phyloP scores from a whole-genome alignment of 2,113 vertebrate species.

The Grammomys surdaster region DNA sequence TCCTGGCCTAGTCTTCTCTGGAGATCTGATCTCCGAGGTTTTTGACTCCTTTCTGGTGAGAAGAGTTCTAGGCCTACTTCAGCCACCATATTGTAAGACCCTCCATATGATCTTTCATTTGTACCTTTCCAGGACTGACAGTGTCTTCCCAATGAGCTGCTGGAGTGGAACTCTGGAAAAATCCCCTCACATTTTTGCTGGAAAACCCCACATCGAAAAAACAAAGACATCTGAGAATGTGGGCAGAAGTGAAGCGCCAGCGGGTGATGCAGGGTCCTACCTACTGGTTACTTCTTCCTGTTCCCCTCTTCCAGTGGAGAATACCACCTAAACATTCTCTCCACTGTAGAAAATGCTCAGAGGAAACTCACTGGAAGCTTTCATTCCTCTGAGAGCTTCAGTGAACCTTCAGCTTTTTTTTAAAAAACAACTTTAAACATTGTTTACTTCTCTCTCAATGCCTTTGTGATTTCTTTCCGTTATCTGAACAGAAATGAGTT shows the following conservation, averaged over 20 bases:
- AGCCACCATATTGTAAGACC: neutral
- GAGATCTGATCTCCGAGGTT: neutral
- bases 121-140: neutral
- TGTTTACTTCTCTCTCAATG: neutral
- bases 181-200: neutral
- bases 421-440: neutral
- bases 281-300: neutral
- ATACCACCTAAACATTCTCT: neutral
- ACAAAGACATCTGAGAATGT: neutral
- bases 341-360: neutral
- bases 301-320: neutral
- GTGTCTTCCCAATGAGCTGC: neutral
- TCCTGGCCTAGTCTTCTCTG: neutral
- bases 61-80: neutral
- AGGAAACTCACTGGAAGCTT: neutral
- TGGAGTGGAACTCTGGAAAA: neutral
- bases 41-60: neutral
- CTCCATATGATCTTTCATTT: neutral
- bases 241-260: neutral
- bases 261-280: neutral
- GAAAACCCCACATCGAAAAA: neutral
- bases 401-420: neutral
- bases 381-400: conserved; percentile 4
- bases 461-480: conserved; percentile 53
- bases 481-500: conserved; percentile 55